Evolutionary conservation across 1,140 invertebrate species (phyloP), one percentile per base, ranked within the genome.

Genomic region (Pentalonia nigronervosa): DNA sequence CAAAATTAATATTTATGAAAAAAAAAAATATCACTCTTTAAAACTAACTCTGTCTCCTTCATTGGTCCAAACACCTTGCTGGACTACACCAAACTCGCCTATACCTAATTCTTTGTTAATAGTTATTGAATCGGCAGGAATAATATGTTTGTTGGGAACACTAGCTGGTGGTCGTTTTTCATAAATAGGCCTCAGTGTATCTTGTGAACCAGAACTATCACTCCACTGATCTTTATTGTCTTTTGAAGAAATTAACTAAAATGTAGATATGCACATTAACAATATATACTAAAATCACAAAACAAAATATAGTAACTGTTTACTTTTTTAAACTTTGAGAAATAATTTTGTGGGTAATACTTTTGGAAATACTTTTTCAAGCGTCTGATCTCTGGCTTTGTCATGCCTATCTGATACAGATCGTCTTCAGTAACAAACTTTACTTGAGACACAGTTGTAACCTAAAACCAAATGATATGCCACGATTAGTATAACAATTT

Each of bases 51-150:
- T 96, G 95, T 99, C 97, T 91, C 98, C 98, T 94, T 98, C 98
- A 95, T 98, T 98, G n/a, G 98, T 99, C 99, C 99, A 99, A 7
- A 99, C 98, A 7, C 98, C 99, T 95, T 99, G 99, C 94, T 99
- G 99, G 0, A 99, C 99, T 17, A 99, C 97, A 20, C 99, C 99
- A 96, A 99, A 99, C 95, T 99, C 99, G 25, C 99, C 99, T 94
- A 97, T 97, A 45, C 99, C 99, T 30, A 99, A 95, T 95, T 99
- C 98, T 95, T 99, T 99, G 95, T 99, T 98, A 9, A 99, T 97
- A 67, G 97, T 97, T 94, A 99, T 99, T 88, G 97, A 97, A 94
- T 99, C 98, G 7, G 98, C 97, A 45, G 98, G 97, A 95, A 99
- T 99, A 94, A 99, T 99, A 95, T 99, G 99, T 95, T 98, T 99